phyloP scores from a whole-genome alignment of 2,113 vertebrate genomes.

The Chiloscyllium plagiosum region DNA sequence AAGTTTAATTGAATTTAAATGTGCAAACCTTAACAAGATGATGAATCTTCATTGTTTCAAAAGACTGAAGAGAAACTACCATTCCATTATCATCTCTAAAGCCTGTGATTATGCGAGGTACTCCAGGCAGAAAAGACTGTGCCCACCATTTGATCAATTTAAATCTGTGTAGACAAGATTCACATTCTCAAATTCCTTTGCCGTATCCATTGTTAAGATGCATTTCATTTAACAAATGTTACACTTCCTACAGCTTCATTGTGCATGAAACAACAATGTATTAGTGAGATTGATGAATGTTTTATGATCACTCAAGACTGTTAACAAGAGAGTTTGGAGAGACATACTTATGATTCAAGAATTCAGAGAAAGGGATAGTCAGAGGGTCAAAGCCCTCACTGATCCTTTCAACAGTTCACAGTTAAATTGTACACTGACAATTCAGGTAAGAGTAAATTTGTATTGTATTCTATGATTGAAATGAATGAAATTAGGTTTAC shows the following conservation, averaged over 20 bases:
- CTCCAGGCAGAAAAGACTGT: slow-evolving; percentile 80
- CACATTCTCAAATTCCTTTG: neutral
- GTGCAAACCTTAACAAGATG: slow-evolving; percentile 67
- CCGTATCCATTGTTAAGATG: neutral
- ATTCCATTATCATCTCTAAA: slow-evolving; percentile 72
- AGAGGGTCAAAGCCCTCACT: neutral
- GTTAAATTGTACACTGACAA: neutral
- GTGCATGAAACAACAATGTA: neutral
- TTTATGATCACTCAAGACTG: neutral
- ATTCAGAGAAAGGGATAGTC: neutral
- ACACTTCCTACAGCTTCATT: neutral
- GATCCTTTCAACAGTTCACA: neutral
- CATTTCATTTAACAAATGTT: neutral
- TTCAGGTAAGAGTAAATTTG: neutral
- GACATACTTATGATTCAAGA: neutral
- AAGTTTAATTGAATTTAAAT: neutral
- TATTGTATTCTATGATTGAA: neutral
- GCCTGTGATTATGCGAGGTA: slow-evolving; percentile 73
- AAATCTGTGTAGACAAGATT: slow-evolving; percentile 56
- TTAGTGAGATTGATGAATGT: neutral
- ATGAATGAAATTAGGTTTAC: neutral
- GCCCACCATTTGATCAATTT: slow-evolving; percentile 91
- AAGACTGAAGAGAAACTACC: slow-evolving; percentile 67
- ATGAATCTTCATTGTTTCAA: slow-evolving; percentile 72
- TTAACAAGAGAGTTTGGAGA: neutral